Evolutionary conservation across 2,797 vertebrate species (phyloP).

Genomic region (Balearica regulorum): DNA sequence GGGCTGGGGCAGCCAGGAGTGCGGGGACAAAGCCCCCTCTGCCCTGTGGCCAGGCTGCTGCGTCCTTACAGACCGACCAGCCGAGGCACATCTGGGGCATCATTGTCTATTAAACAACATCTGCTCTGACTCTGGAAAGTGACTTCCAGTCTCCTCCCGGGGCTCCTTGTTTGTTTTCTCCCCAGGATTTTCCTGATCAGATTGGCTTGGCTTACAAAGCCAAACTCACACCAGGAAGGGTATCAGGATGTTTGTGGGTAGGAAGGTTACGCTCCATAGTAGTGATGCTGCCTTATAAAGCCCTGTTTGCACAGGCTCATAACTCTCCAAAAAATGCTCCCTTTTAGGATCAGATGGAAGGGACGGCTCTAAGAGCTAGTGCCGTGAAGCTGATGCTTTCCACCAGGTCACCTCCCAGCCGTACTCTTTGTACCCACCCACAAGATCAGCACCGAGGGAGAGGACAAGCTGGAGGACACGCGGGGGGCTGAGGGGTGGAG

Average conservation of each 20-base stretch:
- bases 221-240: slow-evolving; percentile 28
- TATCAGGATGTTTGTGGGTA: slow-evolving; percentile 36
- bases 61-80: background rate
- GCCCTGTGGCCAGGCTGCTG: background rate
- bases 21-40: background rate
- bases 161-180: slow-evolving; percentile 49
- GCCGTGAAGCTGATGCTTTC: background rate
- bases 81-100: slow-evolving; percentile 22
- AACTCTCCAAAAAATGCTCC: background rate
- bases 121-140: slow-evolving; percentile 1
- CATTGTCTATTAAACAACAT: slow-evolving; percentile 8
- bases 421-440: background rate
- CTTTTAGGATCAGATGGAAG: background rate
- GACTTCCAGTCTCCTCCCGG: background rate
- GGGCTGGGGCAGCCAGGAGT: accelerated
- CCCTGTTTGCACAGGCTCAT: background rate
- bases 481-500: background rate
- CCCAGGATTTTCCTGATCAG: slow-evolving; percentile 46
- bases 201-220: slow-evolving; percentile 30
- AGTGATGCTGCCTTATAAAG: slow-evolving; percentile 43
- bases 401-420: background rate
- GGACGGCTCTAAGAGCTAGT: background rate
- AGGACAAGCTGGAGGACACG: background rate
- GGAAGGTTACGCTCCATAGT: background rate
- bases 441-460: background rate